A percentile compares a stretch with the other conserved stretches of the same genome.
These are phyloP conservation scores for Tortricodes alternella DNA, from an alignment of 2,888 invertebrate species.

Conservation along the genomic window DNA sequence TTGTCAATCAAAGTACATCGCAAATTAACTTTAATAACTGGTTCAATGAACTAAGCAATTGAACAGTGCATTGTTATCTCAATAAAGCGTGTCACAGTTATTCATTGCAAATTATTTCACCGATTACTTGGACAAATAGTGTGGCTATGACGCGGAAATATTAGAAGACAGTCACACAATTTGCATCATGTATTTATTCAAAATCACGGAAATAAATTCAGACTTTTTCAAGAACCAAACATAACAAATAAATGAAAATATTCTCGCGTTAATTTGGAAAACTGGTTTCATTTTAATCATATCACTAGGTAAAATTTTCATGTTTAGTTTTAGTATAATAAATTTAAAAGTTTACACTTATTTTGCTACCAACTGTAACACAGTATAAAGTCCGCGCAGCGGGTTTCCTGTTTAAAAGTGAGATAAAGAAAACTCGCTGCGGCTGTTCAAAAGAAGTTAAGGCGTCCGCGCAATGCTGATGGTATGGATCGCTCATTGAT, in stretches of 20 bases:
- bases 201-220: too few species aligned
- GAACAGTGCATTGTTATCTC: conserved; percentile 21
- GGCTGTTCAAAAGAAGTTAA: conserved; percentile 58
- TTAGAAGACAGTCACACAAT: conserved; percentile 6
- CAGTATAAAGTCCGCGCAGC: conserved; percentile 45
- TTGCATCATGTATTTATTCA: not conserved
- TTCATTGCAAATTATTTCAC: conserved; percentile 8
- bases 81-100: conserved; percentile 20
- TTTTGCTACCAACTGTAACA: conserved; percentile 7
- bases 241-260: too few species aligned
- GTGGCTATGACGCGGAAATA: not conserved
- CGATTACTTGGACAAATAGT: conserved; percentile 7
- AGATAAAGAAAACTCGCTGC: conserved; percentile 59
- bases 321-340: too few species aligned
- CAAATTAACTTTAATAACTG: not conserved
- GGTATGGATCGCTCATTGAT: conserved; percentile 14
- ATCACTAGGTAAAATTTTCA: too few species aligned
- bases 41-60: conserved; percentile 28
- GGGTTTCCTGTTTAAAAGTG: conserved; percentile 58
- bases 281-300: too few species aligned
- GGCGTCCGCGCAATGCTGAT: conserved; percentile 56
- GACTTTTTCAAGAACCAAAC: too few species aligned
- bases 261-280: too few species aligned
- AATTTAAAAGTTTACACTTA: not conserved
- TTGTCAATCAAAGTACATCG: not conserved